Evolutionary conservation across 23 tunicate species (phyloP).

Genomic region (Styela clava): DNA sequence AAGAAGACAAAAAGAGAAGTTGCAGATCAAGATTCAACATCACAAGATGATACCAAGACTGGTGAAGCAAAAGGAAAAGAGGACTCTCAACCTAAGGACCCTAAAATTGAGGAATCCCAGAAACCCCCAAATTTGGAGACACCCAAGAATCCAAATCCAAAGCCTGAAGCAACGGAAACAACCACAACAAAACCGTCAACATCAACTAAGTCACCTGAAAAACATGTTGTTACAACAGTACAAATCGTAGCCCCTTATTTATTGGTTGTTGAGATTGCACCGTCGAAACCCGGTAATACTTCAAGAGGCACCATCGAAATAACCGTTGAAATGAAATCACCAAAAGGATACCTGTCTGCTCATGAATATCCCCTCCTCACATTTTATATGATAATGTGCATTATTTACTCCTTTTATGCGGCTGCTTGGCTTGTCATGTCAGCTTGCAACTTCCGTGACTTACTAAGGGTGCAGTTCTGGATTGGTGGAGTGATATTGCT

Average conservation of each 20-base stretch:
- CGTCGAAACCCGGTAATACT: background rate
- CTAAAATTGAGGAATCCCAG: background rate
- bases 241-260: conserved; percentile 25
- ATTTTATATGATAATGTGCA: conserved; percentile 91
- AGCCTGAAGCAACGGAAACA: background rate
- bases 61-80: background rate
- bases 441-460: conserved; percentile 83
- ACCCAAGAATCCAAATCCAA: background rate
- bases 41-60: background rate
- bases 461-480: conserved; percentile 97
- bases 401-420: conserved; percentile 74
- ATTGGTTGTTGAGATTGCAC: conserved; percentile 2
- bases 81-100: background rate
- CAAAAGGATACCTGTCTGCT: conserved; percentile 89
- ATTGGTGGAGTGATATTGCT: conserved; percentile 96
- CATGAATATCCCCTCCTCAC: conserved; percentile 88
- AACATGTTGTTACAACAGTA: conserved; percentile 13
- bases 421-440: conserved; percentile 81
- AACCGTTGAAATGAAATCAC: conserved; percentile 46
- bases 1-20: background rate
- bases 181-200: background rate
- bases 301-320: conserved; percentile 24
- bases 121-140: background rate
- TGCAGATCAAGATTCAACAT: background rate
- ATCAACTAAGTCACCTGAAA: background rate